phyloP scores from a whole-genome alignment of 2,888 invertebrate genomes.

The Melipona beecheii region DNA sequence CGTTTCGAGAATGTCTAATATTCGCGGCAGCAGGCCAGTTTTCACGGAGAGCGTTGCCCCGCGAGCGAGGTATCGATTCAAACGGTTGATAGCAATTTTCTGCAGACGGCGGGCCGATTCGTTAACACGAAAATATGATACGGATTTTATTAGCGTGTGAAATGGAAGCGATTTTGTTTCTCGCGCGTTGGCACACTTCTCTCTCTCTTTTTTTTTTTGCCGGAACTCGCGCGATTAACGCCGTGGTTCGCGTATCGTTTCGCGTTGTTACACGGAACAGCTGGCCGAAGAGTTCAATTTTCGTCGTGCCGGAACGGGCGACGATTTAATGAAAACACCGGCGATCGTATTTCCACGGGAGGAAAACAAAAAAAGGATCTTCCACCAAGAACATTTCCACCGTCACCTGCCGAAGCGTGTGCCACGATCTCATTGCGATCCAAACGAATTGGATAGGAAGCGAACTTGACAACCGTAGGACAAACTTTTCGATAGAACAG shows the following conservation, averaged over 20 bases:
- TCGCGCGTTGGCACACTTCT: slow-evolving; percentile 42
- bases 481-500: background rate
- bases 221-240: slow-evolving; percentile 42
- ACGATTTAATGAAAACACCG: slow-evolving; percentile 63
- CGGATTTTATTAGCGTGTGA: slow-evolving; percentile 59
- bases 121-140: slow-evolving; percentile 54
- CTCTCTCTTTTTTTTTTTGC: slow-evolving; percentile 31
- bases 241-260: slow-evolving; percentile 46
- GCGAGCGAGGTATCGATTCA: slow-evolving; percentile 35
- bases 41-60: background rate
- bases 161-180: slow-evolving; percentile 65
- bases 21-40: background rate
- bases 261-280: slow-evolving; percentile 65
- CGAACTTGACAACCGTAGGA: background rate
- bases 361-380: slow-evolving; percentile 27
- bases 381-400: slow-evolving; percentile 56
- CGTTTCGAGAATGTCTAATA: background rate
- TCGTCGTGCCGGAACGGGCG: slow-evolving; percentile 55
- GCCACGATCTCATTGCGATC: slow-evolving; percentile 31
- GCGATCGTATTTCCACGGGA: slow-evolving; percentile 34
- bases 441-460: slow-evolving; percentile 27
- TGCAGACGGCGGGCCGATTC: slow-evolving; percentile 46
- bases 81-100: slow-evolving; percentile 47
- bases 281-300: slow-evolving; percentile 67
- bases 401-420: slow-evolving; percentile 65